These are phyloP conservation scores for Knipowitschia caucasica DNA, from an alignment of 2,797 vertebrate genomes.

Conservation along the genomic window DNA sequence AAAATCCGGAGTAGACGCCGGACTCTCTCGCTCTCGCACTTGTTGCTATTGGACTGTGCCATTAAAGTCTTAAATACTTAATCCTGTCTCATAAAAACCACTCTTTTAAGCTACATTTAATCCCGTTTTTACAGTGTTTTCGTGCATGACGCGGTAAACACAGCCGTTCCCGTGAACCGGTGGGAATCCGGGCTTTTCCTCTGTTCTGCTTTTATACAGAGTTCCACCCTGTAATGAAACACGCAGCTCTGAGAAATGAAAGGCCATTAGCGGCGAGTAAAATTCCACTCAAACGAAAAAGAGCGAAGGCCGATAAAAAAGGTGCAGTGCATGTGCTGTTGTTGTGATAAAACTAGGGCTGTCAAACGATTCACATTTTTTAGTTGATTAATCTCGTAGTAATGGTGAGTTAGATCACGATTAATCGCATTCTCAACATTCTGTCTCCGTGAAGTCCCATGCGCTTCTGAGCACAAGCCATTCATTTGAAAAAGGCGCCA, in stretches of 20 bases:
- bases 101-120: not conserved
- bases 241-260: constrained; percentile 45
- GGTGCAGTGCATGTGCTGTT: too few species aligned
- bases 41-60: not conserved
- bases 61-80: not conserved
- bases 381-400: too few species aligned
- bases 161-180: constrained; percentile 40
- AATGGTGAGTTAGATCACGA: too few species aligned
- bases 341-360: too few species aligned
- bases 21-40: not conserved
- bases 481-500: too few species aligned
- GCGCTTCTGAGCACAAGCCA: too few species aligned
- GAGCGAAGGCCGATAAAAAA: constrained; percentile 45
- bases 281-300: constrained; percentile 57
- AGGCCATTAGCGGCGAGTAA: constrained; percentile 56
- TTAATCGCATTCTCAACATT: too few species aligned
- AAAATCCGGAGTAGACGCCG: not conserved
- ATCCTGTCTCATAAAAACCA: not conserved
- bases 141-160: not conserved
- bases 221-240: constrained; percentile 76
- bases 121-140: not conserved
- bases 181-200: constrained; percentile 58
- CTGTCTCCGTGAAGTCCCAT: too few species aligned
- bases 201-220: constrained; percentile 66
- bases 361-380: too few species aligned